phyloP scores from a whole-genome alignment of 2,113 vertebrate species.

The Percina caprodes region DNA sequence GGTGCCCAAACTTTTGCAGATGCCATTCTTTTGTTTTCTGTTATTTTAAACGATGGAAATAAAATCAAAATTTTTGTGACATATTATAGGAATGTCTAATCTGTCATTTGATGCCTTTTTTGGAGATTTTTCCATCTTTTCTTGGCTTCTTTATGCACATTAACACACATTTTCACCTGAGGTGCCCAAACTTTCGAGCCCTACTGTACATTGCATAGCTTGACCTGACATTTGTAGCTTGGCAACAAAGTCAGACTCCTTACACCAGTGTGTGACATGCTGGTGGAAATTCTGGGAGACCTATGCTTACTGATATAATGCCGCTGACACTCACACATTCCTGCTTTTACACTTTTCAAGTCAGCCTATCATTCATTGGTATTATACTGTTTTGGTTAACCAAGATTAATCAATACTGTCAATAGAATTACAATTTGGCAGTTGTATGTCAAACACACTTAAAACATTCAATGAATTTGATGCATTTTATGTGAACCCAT shows the following conservation, averaged over 20 bases:
- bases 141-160: too few relatives aligned
- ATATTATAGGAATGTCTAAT: too few relatives aligned
- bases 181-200: too few relatives aligned
- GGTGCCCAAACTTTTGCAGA: too few relatives aligned
- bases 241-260: constrained; percentile 21
- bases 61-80: too few relatives aligned
- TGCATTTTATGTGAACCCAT: background rate
- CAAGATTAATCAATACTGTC: background rate
- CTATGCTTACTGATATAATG: background rate
- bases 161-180: too few relatives aligned
- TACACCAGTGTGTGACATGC: constrained; percentile 35
- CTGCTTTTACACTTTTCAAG: background rate
- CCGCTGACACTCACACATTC: background rate
- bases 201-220: background rate
- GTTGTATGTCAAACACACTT: background rate
- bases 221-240: constrained; percentile 6
- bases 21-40: too few relatives aligned
- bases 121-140: too few relatives aligned
- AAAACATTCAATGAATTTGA: background rate
- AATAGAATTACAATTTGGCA: background rate
- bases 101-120: too few relatives aligned
- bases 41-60: too few relatives aligned
- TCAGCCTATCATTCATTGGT: background rate
- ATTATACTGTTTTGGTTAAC: background rate
- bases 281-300: constrained; percentile 16